These are phyloP conservation scores for Onychomys leucogaster DNA, from an alignment of 2,797 vertebrate species.

Conservation along the genomic window DNA sequence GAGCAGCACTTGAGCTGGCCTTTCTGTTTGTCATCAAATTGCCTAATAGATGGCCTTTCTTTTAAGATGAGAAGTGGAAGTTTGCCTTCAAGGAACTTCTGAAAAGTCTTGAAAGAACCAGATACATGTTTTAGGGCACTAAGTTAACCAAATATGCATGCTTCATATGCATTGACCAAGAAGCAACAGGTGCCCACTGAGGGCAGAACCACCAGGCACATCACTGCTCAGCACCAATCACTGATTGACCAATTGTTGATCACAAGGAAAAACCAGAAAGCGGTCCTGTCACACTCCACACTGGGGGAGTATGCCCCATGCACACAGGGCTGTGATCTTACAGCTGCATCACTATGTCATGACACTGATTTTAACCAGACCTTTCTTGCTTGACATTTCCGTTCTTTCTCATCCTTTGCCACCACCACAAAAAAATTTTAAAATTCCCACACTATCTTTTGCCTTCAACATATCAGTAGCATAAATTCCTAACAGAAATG, in stretches of 20 bases:
- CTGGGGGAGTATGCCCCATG: neutral
- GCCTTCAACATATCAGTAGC: slow-evolving; percentile 17
- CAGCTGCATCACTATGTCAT: accelerated
- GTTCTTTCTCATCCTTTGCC: slow-evolving; percentile 17
- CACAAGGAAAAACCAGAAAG: slow-evolving; percentile 7
- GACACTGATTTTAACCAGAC: neutral
- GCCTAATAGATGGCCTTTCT: neutral
- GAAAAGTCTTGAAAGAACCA: neutral
- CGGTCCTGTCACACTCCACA: neutral
- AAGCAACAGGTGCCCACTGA: neutral
- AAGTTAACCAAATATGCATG: neutral
- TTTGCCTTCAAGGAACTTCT: slow-evolving; percentile 2
- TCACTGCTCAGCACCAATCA: too few relatives aligned
- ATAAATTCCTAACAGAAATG: slow-evolving; percentile 49
- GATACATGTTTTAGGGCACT: neutral
- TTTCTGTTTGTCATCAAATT: neutral
- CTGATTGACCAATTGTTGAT: neutral
- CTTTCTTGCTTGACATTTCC: neutral
- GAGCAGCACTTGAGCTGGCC: neutral
- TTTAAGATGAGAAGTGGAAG: neutral
- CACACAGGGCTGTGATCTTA: accelerated
- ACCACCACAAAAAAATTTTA: neutral
- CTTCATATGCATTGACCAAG: neutral
- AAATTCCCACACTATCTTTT: neutral
- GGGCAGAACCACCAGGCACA: neutral